These are phyloP conservation scores for Epinotia bilunana DNA, from an alignment of 2,888 invertebrate genomes.

Conservation along the genomic window DNA sequence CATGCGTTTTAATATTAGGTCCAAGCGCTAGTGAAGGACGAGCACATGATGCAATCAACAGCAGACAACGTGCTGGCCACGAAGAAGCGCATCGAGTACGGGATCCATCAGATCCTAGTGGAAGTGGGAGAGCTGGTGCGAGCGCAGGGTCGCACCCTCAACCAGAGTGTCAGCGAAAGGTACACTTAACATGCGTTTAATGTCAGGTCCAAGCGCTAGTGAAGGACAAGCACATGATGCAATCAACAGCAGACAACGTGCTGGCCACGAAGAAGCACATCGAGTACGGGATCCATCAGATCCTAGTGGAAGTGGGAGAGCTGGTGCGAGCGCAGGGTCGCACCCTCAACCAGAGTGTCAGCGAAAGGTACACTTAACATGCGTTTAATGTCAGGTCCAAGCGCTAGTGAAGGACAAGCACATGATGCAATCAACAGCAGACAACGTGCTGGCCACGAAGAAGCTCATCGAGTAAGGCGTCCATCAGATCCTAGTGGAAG, in stretches of 20 bases:
- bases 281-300: constrained; percentile 93
- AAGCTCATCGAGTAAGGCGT: constrained; percentile 93
- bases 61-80: constrained; percentile 93
- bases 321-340: constrained; percentile 87
- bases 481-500: constrained; percentile 90
- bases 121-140: constrained; percentile 89
- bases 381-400: constrained; percentile 73
- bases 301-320: constrained; percentile 89
- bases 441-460: constrained; percentile 93
- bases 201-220: constrained; percentile 85
- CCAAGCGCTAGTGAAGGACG: constrained; percentile 87
- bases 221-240: constrained; percentile 90
- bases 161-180: constrained; percentile 87
- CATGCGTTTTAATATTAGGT: constrained; percentile 65
- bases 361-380: constrained; percentile 75
- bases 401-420: constrained; percentile 89
- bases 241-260: constrained; percentile 93
- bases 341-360: constrained; percentile 87
- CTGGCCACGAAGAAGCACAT: constrained; percentile 92
- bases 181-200: constrained; percentile 50
- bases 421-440: constrained; percentile 92
- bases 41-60: constrained; percentile 91
- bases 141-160: constrained; percentile 86
- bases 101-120: constrained; percentile 91
- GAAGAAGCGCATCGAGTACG: constrained; percentile 93